Evolutionary conservation across 2,888 invertebrate species (phyloP), one percentile per base, ranked within the genome.

Genomic region (Trichopria drosophilae): DNA sequence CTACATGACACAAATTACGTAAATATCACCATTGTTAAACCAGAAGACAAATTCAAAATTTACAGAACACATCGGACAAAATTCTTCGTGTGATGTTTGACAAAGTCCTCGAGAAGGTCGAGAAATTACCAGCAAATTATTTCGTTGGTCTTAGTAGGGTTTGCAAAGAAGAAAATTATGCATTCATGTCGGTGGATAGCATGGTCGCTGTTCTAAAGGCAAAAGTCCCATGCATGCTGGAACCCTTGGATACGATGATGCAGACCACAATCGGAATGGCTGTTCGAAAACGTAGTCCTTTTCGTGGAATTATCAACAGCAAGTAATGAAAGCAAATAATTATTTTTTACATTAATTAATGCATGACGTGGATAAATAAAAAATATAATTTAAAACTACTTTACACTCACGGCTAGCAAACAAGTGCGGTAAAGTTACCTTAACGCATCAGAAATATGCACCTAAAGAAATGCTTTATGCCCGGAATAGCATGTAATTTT

Each of bases 181-280:
- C 73, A 3, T 73, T 76, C 39, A 71, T 75, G 72, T 62, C 65
- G 2, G 42, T 67, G 41, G 72, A 75, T 31, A 70, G 63, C 12
- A 70, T 68, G 55, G 71, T 68, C 5, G 51, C 61, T 1, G 64
- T 70, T 35, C 50, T 73, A 6, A 63, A 65, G 42, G 59, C 63
- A 1, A 62, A 56, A 41, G 55, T 74, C 3, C 55, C 66, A 6
- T 75, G 75, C 46, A 62, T 54, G 2, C 49, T 75, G 9, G 72
- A 69, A 45, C 66, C 72, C 3, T 46, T 75, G 20, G 72, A 75
- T 48, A 54, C 62, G 1, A 68, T 75, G 26, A 63, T 67, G 62
- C 74, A 74, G 45, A 59, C 61, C 4, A 73, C 73, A 1, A 56
- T 73, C 42, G 73, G 67, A 0, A 72, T 76, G 69, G 73, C 66